Percentiles rank a stretch among this genome's conserved stretches.
These are phyloP conservation scores for Varecia variegata DNA, from an alignment of 2,797 vertebrate genomes.

Conservation along the genomic window DNA sequence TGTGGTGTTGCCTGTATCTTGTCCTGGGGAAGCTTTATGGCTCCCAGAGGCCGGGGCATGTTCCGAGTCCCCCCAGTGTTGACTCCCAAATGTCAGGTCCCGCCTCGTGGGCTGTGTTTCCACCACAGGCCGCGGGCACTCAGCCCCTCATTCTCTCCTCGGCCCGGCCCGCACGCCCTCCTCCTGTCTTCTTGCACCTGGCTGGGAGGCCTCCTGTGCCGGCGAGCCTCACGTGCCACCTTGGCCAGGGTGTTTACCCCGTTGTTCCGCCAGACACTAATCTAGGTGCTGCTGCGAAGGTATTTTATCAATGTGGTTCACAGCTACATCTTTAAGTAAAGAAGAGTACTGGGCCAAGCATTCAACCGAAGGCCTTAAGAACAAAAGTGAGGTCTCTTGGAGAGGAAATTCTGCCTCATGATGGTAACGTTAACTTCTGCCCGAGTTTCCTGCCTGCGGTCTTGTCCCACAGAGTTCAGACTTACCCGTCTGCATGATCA, in stretches of 20 bases:
- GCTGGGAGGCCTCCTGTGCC: neutral
- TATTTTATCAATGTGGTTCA: neutral
- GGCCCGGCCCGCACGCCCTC: neutral
- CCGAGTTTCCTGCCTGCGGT: neutral
- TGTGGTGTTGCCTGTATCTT: neutral
- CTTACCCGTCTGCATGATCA: neutral
- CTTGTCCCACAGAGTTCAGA: neutral
- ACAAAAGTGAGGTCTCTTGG: neutral
- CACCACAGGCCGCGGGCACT: fast-evolving
- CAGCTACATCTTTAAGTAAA: neutral
- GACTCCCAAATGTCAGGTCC: neutral
- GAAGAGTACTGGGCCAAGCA: neutral
- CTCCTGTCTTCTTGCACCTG: neutral
- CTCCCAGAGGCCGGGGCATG: neutral
- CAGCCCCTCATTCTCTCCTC: no score
- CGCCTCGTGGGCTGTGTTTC: fast-evolving
- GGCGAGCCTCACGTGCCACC: neutral
- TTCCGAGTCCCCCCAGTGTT: neutral
- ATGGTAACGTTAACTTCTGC: neutral
- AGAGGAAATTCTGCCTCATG: neutral
- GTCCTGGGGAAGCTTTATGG: neutral
- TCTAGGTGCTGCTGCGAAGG: neutral
- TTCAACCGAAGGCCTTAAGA: neutral
- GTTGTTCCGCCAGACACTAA: neutral
- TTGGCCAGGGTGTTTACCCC: neutral